Evolutionary conservation across 2,113 vertebrate species (phyloP).

Genomic region (Aix galericulata): DNA sequence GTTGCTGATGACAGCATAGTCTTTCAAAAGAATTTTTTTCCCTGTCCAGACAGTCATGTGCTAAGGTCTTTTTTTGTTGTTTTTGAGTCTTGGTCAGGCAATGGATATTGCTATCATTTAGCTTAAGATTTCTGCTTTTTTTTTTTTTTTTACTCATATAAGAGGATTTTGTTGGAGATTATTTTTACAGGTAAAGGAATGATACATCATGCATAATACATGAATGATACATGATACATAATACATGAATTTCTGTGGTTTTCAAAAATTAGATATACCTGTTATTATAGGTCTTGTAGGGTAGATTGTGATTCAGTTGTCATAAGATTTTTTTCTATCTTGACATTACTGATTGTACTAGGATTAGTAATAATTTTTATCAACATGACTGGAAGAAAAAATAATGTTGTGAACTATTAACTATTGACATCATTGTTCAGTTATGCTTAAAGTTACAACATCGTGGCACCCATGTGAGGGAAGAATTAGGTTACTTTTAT

Average conservation of each 20-base stretch:
- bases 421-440: background rate
- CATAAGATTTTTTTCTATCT: background rate
- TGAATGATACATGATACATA: background rate
- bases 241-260: background rate
- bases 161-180: background rate
- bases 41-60: no score
- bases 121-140: background rate
- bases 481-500: background rate
- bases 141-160: background rate
- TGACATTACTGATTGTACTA: background rate
- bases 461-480: fast-evolving
- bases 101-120: background rate
- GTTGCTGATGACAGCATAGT: background rate
- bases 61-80: background rate
- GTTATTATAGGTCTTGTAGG: no score
- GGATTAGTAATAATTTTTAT: background rate
- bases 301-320: background rate
- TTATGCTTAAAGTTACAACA: background rate
- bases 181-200: background rate
- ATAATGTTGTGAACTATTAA: background rate
- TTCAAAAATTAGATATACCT: background rate
- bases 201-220: no score
- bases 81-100: background rate
- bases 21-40: background rate
- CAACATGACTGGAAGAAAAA: background rate